A percentile compares a stretch with the other conserved stretches of the same genome.
phyloP scores from a whole-genome alignment of 2,888 invertebrate genomes.

The Scrobipalpa atriplicella region DNA sequence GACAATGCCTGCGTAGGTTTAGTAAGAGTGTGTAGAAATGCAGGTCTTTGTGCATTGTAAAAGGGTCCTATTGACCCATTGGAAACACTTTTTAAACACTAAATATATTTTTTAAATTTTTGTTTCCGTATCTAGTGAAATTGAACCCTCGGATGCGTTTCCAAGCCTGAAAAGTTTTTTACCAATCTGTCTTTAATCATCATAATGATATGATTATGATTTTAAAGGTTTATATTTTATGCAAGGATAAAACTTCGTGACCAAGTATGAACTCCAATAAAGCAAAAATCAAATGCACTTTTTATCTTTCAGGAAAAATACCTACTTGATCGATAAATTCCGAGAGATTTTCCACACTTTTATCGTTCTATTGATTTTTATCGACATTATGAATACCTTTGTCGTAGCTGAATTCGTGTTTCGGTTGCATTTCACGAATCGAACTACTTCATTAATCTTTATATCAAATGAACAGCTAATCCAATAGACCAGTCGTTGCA shows the following conservation, averaged over 20 bases:
- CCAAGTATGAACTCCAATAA: too few species aligned
- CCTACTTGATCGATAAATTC: not conserved
- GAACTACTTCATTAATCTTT: slow-evolving; percentile 14
- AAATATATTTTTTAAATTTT: not conserved
- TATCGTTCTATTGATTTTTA: not conserved
- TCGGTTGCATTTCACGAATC: slow-evolving; percentile 9
- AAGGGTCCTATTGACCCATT: not conserved
- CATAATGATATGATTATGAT: too few species aligned
- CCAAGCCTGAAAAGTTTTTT: too few species aligned
- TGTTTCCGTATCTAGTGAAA: not conserved
- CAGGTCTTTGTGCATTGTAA: slow-evolving; percentile 16
- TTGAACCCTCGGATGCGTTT: too few species aligned
- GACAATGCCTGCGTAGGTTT: slow-evolving; percentile 33
- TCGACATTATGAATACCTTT: not conserved
- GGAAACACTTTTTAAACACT: not conserved
- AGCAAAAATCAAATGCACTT: too few species aligned
- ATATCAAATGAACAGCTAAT: not conserved
- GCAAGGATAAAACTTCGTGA: too few species aligned
- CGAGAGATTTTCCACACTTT: not conserved
- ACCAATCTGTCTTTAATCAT: too few species aligned
- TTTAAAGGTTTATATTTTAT: too few species aligned
- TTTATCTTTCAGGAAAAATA: too few species aligned
- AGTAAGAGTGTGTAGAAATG: slow-evolving; percentile 12
- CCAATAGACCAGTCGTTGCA: slow-evolving; percentile 7
- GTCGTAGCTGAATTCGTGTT: not conserved